Evolutionary conservation across 2,888 invertebrate genomes (phyloP).

Genomic region (Zhuqinia jingwanae): DNA sequence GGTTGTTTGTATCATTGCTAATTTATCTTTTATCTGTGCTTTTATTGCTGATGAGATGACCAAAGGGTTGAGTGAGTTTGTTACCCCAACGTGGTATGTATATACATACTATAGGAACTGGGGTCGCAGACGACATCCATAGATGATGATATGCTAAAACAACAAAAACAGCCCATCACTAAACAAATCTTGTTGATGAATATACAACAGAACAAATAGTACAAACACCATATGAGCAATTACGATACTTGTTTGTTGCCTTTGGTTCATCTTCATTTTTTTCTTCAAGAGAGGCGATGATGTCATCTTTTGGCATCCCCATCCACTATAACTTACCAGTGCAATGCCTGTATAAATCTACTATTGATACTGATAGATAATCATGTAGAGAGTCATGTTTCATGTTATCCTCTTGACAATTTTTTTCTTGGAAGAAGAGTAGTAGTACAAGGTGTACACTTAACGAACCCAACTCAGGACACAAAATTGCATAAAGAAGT

Average conservation of each 20-base stretch:
- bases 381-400: background rate
- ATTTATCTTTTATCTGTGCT: background rate
- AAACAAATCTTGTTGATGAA: background rate
- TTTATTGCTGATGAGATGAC: background rate
- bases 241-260: slow-evolving; percentile 4
- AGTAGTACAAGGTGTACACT: too few relatives aligned
- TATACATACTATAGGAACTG: background rate
- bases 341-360: background rate
- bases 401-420: background rate
- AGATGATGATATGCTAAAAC: too few relatives aligned
- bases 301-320: background rate
- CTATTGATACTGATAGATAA: background rate
- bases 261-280: slow-evolving; percentile 15
- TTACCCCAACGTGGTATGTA: background rate
- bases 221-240: background rate
- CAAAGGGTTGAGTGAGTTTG: background rate
- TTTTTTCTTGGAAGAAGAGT: too few relatives aligned
- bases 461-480: too few relatives aligned
- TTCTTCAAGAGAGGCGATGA: background rate
- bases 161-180: background rate
- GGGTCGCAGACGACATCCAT: background rate
- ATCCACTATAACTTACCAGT: background rate
- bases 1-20: background rate
- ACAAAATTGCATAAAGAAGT: too few relatives aligned
- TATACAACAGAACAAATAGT: background rate